These are phyloP conservation scores for Vandiemenella viatica DNA, from an alignment of 2,888 invertebrate genomes.

Conservation along the genomic window DNA sequence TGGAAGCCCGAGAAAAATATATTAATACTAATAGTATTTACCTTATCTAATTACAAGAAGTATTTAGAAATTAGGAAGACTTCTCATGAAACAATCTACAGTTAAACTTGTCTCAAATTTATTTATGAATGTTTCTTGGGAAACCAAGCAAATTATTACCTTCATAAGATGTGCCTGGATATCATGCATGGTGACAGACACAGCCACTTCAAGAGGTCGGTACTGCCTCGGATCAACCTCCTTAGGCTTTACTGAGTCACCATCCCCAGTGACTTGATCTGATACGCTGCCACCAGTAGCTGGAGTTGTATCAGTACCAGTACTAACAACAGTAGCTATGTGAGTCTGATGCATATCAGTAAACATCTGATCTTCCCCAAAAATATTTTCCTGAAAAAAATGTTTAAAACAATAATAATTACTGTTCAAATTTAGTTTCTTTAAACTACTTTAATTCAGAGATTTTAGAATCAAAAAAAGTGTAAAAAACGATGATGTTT, in stretches of 20 bases:
- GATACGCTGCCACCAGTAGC: slow-evolving; percentile 25
- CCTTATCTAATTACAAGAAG: no score
- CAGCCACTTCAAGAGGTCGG: slow-evolving; percentile 78
- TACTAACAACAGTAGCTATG: slow-evolving; percentile 2
- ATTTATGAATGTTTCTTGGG: no score
- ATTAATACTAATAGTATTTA: no score
- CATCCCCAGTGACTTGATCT: slow-evolving; percentile 28
- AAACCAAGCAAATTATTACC: slow-evolving; percentile 26
- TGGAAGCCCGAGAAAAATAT: no score
- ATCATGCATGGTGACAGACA: slow-evolving; percentile 87
- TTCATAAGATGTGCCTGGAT: slow-evolving; percentile 87
- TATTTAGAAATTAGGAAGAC: no score
- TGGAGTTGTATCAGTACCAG: slow-evolving; percentile 21
- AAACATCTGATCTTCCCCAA: slow-evolving; percentile 89
- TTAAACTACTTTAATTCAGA: no score
- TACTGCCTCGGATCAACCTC: slow-evolving; percentile 63
- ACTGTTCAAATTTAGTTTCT: no score
- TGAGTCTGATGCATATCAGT: slow-evolving; percentile 68
- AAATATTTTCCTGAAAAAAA: slow-evolving; percentile 69
- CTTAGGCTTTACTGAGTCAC: slow-evolving; percentile 15
- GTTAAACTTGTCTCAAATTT: no score
- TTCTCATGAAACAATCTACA: no score
- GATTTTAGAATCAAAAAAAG: no score
- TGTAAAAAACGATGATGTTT: no score
- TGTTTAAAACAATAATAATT: slow-evolving; percentile 7